phyloP scores from a whole-genome alignment of 1,140 invertebrate species.

The Heliothis virescens region DNA sequence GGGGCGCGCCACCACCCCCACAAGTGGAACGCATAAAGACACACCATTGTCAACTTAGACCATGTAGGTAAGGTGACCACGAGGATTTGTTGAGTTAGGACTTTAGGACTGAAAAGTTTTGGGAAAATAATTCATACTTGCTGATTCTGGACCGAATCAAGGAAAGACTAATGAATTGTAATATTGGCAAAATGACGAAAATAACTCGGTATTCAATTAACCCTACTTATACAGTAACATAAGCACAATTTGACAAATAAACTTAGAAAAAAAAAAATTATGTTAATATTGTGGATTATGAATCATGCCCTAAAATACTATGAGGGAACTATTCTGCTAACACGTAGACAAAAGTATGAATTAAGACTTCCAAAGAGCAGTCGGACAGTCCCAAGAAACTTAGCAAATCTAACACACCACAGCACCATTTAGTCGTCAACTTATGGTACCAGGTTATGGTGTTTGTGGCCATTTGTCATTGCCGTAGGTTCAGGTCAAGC shows the following conservation, averaged over 20 bases:
- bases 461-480: constrained; percentile 34
- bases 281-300: no score
- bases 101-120: not conserved
- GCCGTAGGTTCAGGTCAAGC: constrained; percentile 32
- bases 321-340: no score
- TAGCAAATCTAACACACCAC: not conserved
- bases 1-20: constrained; percentile 16
- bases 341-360: no score
- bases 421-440: no score
- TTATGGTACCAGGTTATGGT: not conserved
- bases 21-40: constrained; percentile 33
- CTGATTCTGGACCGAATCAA: not conserved
- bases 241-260: not conserved
- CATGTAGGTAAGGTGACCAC: not conserved
- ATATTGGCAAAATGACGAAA: not conserved
- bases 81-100: not conserved
- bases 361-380: no score
- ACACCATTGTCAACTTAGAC: constrained; percentile 26
- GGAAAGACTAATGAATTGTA: not conserved
- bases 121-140: not conserved
- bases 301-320: no score
- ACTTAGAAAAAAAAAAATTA: not conserved
- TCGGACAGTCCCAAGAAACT: constrained; percentile 6
- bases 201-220: no score
- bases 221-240: no score